phyloP scores from a whole-genome alignment of 1,140 invertebrate genomes.

The Wasmannia auropunctata region DNA sequence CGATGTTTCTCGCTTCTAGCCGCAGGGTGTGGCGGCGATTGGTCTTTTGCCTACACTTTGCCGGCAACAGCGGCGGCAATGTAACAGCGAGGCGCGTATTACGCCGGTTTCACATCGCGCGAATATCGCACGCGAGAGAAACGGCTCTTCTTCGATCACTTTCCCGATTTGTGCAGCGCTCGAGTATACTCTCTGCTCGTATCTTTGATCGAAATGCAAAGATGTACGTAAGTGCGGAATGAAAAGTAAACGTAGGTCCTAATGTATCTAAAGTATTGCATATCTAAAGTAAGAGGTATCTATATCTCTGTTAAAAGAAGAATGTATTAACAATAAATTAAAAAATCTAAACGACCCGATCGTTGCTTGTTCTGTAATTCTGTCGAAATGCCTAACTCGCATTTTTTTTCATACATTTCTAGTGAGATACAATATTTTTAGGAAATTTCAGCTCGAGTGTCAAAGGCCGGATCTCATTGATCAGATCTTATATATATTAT shows the following conservation, averaged over 20 bases:
- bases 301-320: background rate
- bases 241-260: background rate
- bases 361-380: too few relatives aligned
- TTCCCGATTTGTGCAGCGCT: background rate
- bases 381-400: too few relatives aligned
- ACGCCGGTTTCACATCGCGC: constrained; percentile 12
- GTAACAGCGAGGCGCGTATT: constrained; percentile 34
- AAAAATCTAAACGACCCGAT: background rate
- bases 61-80: background rate
- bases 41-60: constrained; percentile 63
- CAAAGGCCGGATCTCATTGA: background rate
- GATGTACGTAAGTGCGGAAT: background rate
- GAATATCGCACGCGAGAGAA: background rate
- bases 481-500: background rate
- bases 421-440: too few relatives aligned
- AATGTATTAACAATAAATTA: background rate
- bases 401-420: too few relatives aligned
- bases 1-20: constrained; percentile 45
- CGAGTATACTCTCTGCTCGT: background rate
- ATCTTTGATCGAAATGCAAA: background rate
- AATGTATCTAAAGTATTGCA: too few relatives aligned
- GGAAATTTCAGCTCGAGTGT: background rate
- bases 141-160: background rate
- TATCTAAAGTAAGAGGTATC: background rate
- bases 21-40: constrained; percentile 69